phyloP scores from a whole-genome alignment of 2,888 invertebrate species.

The Dasypogon diadema region DNA sequence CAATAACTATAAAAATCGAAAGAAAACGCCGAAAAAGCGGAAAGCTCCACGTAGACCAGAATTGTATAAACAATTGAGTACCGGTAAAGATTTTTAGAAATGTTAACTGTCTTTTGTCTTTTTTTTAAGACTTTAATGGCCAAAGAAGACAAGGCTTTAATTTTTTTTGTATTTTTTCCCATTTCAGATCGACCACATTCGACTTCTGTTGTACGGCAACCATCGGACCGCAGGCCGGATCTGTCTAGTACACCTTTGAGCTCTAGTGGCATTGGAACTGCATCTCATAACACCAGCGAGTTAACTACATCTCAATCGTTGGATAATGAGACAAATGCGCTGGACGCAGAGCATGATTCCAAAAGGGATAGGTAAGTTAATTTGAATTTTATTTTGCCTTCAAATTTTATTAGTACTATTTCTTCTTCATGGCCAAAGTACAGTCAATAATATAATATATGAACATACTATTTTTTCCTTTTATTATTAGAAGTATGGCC shows the following conservation, averaged over 20 bases:
- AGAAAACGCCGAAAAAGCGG: constrained; percentile 61
- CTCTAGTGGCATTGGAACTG: constrained; percentile 61
- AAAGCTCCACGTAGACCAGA: constrained; percentile 61
- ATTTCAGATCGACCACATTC: constrained; percentile 65
- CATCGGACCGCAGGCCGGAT: constrained; percentile 68
- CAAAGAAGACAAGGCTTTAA: neutral
- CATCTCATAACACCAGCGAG: constrained; percentile 59
- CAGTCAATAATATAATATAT: too few species aligned
- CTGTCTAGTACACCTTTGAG: constrained; percentile 63
- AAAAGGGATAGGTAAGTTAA: constrained; percentile 60
- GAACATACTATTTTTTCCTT: too few species aligned
- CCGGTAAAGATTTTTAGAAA: constrained; percentile 61
- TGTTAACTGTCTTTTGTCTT: constrained; percentile 8
- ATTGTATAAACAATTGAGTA: constrained; percentile 64
- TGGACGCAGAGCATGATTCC: constrained; percentile 61
- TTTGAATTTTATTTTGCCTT: too few species aligned
- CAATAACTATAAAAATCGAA: constrained; percentile 63
- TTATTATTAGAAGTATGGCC: too few species aligned
- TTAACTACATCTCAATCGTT: constrained; percentile 60
- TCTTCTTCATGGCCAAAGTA: too few species aligned
- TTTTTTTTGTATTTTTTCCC: constrained; percentile 43
- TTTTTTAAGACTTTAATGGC: neutral
- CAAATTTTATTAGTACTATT: too few species aligned
- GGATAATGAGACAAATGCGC: constrained; percentile 63
- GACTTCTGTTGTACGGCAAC: constrained; percentile 67